These are phyloP conservation scores for Dendrocopos noguchii DNA, from an alignment of 2,113 vertebrate species.

Conservation along the genomic window DNA sequence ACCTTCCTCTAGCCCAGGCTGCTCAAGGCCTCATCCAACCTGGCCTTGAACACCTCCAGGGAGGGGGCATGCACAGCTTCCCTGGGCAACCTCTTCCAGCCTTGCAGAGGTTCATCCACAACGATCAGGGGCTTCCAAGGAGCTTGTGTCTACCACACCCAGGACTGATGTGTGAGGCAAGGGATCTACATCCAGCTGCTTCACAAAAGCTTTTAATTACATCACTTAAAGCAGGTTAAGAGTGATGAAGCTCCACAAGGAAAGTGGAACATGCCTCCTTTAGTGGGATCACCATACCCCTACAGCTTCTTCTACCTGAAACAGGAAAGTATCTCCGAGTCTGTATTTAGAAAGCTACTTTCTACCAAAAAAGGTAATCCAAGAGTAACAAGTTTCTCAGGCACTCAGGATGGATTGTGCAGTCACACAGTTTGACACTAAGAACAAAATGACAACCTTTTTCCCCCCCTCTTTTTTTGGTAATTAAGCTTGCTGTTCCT, in stretches of 20 bases:
- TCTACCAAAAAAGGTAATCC: background rate
- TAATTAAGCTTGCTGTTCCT: background rate
- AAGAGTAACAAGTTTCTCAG: background rate
- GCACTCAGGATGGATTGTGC: background rate
- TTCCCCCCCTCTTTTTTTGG: background rate
- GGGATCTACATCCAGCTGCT: background rate
- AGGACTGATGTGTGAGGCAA: background rate
- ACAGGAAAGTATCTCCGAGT: background rate
- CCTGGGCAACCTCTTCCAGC: too few relatives aligned
- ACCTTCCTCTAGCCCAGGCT: too few relatives aligned
- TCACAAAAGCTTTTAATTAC: background rate
- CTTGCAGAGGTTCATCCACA: background rate
- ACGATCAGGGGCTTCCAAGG: accelerated
- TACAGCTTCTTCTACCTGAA: background rate
- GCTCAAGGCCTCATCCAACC: too few relatives aligned
- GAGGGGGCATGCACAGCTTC: too few relatives aligned
- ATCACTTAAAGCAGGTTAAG: background rate
- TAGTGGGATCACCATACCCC: background rate
- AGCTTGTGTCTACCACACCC: accelerated
- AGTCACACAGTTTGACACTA: background rate
- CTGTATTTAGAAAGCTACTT: background rate
- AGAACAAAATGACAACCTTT: background rate
- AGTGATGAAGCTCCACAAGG: background rate
- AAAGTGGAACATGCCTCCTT: background rate
- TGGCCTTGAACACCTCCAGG: too few relatives aligned